Base-by-base conservation (phyloP, 2,113 vertebrate genomes). In the Brienomyrus brachyistius region DNA sequence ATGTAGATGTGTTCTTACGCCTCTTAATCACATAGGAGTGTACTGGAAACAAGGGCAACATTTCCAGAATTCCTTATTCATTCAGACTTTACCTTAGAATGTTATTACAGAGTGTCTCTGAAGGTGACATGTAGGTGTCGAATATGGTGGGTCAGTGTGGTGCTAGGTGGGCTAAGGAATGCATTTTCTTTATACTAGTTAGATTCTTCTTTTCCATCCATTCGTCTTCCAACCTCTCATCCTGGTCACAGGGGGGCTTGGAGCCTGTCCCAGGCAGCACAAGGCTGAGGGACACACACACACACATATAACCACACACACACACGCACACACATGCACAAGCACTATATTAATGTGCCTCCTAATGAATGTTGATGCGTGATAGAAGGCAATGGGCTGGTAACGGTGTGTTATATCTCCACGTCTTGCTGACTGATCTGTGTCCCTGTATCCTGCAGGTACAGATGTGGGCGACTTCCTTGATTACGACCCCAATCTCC, bases 401-500 rank as follows among this genome's bases (percentile, higher is more conserved):
- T 80, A 80, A 43, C 17, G 40, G 35, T 43, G 1, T 43, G 5
- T 40, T 80, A 8, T 43, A 80, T 15, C 74, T 80, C 40, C 35
- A 40, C 6, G 35, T 80, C 74, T 77, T 43, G 35, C 13, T 43
- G 82, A 21, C 8, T 84, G 43, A n/a, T 84, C 7, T 4, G 45
- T 83, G 80, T 43, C 13, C 19, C 40, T 48, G 45, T 48, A 66
- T 92, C 88, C 0, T 35, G 2, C 66, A 97, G 96, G 96, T 89
- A 97, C 94, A 0, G 96, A 97, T 92, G 92, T 94, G 91, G 96
- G 95, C 92, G 96, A 97, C 92, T 95, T 95, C 43, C 90, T 92
- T 90, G 96, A 97, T 87, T 97, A 97, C 0, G 95, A 97, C 90
- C 97, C 97, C 21, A 96, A 97, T 91, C 96, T 97, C 90, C 92